Evolutionary conservation across 2,113 vertebrate species (phyloP).

Genomic region (Probosciger aterrimus): DNA sequence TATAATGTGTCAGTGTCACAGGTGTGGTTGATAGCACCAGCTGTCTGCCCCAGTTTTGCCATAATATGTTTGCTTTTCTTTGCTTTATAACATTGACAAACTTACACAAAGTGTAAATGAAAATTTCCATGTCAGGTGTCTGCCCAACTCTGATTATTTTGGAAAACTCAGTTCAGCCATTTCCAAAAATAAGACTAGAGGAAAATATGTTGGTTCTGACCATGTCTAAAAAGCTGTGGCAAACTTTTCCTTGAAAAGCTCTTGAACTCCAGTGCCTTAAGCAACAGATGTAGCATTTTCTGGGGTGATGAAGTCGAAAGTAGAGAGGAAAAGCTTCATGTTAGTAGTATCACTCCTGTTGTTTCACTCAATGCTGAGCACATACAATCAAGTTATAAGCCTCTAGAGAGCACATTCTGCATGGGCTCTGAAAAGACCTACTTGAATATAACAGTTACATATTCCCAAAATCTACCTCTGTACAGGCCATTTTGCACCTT

Average conservation of each 20-base stretch:
- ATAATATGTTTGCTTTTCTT: background rate
- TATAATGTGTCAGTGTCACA: background rate
- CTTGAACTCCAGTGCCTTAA: background rate
- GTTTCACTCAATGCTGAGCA: background rate
- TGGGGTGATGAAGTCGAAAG: background rate
- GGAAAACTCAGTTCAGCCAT: constrained; percentile 35
- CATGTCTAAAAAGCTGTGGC: constrained; percentile 23
- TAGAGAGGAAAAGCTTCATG: background rate
- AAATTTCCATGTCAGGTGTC: constrained; percentile 39
- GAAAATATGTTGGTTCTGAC: constrained; percentile 42
- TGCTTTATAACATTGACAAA: background rate
- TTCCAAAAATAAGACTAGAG: constrained; percentile 58
- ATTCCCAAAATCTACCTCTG: background rate
- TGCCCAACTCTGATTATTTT: constrained; percentile 53
- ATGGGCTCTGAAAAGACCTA: background rate
- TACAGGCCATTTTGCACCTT: background rate
- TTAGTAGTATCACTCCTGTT: background rate
- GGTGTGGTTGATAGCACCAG: background rate
- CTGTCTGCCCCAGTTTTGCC: background rate
- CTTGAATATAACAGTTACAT: background rate
- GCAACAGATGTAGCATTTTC: background rate
- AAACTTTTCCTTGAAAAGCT: constrained; percentile 20
- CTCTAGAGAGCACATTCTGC: background rate
- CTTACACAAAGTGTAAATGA: constrained; percentile 8
- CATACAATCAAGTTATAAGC: background rate